phyloP scores from a whole-genome alignment of 2,888 invertebrate genomes.

The Eupithecia exiguata region DNA sequence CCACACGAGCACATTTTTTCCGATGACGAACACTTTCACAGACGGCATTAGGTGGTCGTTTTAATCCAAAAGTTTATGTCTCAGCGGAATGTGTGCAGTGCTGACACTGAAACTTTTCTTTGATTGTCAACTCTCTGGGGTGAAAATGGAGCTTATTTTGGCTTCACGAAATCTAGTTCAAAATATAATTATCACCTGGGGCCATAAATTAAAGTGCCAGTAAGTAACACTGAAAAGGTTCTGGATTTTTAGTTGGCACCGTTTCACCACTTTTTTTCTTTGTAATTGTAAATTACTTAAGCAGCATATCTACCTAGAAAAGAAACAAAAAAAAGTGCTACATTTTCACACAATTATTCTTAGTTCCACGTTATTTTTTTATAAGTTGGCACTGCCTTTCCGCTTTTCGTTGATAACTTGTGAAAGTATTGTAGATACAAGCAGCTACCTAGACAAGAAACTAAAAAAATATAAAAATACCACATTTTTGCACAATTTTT shows the following conservation, averaged over 20 bases:
- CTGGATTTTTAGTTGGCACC: not conserved
- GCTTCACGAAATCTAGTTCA: not conserved
- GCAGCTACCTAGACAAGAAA: not conserved
- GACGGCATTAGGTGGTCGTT: conserved; percentile 42
- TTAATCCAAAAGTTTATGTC: conserved; percentile 20
- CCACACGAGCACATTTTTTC: conserved; percentile 57
- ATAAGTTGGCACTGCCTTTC: not conserved
- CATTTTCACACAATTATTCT: no score
- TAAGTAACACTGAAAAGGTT: not conserved
- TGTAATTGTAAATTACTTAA: no score
- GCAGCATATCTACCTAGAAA: no score
- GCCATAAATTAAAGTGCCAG: not conserved
- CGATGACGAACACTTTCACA: conserved; percentile 67
- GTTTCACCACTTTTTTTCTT: no score
- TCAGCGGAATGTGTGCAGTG: conserved; percentile 4
- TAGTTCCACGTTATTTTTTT: no score
- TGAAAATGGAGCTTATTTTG: not conserved
- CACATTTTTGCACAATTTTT: not conserved
- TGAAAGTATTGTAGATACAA: no score
- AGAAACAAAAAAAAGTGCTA: no score
- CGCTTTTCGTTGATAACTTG: not conserved
- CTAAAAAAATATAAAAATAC: not conserved
- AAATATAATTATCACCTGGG: not conserved
- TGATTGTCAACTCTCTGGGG: not conserved
- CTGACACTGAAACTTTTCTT: not conserved